A percentile compares a stretch with the other conserved stretches of the same genome.
Evolutionary conservation across 2,113 vertebrate genomes (phyloP).

Genomic region (Oryzias melastigma): DNA sequence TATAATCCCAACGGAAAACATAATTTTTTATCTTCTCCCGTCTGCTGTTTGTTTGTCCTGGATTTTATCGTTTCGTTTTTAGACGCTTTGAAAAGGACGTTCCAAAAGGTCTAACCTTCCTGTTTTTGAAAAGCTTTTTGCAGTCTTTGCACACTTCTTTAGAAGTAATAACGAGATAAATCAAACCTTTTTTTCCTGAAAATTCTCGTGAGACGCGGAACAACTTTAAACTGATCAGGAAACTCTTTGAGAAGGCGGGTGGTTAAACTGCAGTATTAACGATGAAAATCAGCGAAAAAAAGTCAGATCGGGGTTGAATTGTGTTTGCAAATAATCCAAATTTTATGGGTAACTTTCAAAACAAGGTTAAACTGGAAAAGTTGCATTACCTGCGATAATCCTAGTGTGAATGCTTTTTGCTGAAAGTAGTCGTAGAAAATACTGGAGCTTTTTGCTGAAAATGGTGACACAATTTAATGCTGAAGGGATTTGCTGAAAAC

Average conservation of each 20-base stretch:
- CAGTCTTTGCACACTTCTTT: slow-evolving; percentile 61
- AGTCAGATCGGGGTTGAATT: slow-evolving; percentile 8
- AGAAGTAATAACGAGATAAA: slow-evolving; percentile 42
- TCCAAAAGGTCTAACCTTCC: no score
- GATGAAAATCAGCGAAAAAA: slow-evolving; percentile 17
- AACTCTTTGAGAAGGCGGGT: slow-evolving; percentile 1
- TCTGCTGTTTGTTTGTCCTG: not conserved
- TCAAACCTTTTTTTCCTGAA: slow-evolving; percentile 67
- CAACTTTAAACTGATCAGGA: slow-evolving; percentile 23
- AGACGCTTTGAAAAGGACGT: not conserved
- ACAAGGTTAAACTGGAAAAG: not conserved
- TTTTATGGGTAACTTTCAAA: not conserved
- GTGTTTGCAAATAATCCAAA: slow-evolving; percentile 26
- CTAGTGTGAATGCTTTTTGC: no score
- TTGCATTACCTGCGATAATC: no score
- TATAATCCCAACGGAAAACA: no score
- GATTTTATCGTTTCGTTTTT: not conserved
- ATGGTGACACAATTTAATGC: no score
- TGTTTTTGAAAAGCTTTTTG: slow-evolving; percentile 20
- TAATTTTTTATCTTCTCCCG: no score
- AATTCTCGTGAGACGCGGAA: slow-evolving; percentile 31
- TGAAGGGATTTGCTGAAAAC: no score
- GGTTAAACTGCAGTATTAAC: slow-evolving; percentile 15
- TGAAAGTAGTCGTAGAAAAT: no score
- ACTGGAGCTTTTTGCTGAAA: not conserved